Percentiles rank a stretch among this genome's conserved stretches.
phyloP scores from a whole-genome alignment of 2,888 invertebrate genomes.

The Ethmia dodecea region DNA sequence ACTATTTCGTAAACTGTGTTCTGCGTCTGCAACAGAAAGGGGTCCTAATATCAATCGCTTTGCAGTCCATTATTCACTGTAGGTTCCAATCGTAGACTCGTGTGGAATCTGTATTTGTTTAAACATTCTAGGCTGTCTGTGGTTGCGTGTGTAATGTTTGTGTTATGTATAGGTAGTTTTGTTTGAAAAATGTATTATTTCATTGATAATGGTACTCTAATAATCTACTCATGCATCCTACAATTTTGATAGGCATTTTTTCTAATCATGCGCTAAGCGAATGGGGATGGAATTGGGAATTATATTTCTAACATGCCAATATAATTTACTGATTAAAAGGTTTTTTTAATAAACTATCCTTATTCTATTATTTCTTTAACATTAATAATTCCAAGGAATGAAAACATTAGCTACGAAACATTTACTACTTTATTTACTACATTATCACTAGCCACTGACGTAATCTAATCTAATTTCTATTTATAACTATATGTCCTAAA shows the following conservation, averaged over 20 bases:
- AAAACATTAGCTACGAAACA: too few species aligned
- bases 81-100: constrained; percentile 39
- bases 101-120: constrained; percentile 26
- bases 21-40: constrained; percentile 90
- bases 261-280: constrained; percentile 31
- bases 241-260: too few species aligned
- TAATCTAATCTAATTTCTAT: not conserved
- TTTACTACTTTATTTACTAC: too few species aligned
- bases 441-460: too few species aligned
- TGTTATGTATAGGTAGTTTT: not conserved
- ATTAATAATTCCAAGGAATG: too few species aligned
- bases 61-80: constrained; percentile 62
- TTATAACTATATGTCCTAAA: constrained; percentile 12
- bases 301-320: constrained; percentile 13
- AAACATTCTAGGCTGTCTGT: too few species aligned
- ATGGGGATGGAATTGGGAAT: constrained; percentile 20
- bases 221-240: too few species aligned
- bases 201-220: too few species aligned
- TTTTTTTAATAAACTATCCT: too few species aligned
- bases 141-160: not conserved
- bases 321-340: too few species aligned
- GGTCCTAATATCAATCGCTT: constrained; percentile 77
- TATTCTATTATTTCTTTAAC: too few species aligned
- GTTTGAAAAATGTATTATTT: too few species aligned
- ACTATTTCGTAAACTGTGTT: constrained; percentile 99